Evolutionary conservation across 2,797 vertebrate genomes (phyloP).

Genomic region (Brachymystax lenok): DNA sequence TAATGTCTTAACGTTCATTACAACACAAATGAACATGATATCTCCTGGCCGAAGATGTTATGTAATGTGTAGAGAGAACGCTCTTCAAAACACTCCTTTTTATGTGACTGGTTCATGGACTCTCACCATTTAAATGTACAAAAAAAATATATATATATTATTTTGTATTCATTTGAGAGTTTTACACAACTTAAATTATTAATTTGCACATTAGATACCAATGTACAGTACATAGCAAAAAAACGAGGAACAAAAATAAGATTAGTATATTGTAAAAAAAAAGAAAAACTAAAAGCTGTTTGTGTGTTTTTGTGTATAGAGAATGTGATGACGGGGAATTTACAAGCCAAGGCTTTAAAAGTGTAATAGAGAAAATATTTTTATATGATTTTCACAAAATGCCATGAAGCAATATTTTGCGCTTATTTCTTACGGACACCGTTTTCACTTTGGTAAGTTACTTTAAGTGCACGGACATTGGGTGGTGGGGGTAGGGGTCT

Average conservation of each 20-base stretch:
- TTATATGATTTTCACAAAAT: constrained; percentile 81
- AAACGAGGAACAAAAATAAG: constrained; percentile 35
- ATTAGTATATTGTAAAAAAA: constrained; percentile 65
- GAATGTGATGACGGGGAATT: constrained; percentile 74
- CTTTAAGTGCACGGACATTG: constrained; percentile 57
- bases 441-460: constrained; percentile 68
- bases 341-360: constrained; percentile 77
- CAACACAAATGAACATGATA: neutral
- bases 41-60: constrained; percentile 49
- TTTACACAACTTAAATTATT: constrained; percentile 49
- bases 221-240: constrained; percentile 58
- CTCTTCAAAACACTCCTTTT: constrained; percentile 35
- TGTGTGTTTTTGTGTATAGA: constrained; percentile 47
- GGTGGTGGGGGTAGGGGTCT: constrained; percentile 56
- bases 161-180: constrained; percentile 55
- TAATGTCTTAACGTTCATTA: neutral
- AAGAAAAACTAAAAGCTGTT: constrained; percentile 7
- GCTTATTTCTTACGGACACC: constrained; percentile 72
- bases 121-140: constrained; percentile 51
- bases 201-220: constrained; percentile 67
- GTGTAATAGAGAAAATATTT: constrained; percentile 83
- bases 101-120: constrained; percentile 45
- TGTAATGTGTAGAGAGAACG: constrained; percentile 40
- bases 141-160: constrained; percentile 25
- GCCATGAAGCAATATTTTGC: constrained; percentile 80